Evolutionary conservation across 2,113 vertebrate genomes (phyloP), one percentile per base, ranked within the genome.

Genomic region (Vimba vimba): DNA sequence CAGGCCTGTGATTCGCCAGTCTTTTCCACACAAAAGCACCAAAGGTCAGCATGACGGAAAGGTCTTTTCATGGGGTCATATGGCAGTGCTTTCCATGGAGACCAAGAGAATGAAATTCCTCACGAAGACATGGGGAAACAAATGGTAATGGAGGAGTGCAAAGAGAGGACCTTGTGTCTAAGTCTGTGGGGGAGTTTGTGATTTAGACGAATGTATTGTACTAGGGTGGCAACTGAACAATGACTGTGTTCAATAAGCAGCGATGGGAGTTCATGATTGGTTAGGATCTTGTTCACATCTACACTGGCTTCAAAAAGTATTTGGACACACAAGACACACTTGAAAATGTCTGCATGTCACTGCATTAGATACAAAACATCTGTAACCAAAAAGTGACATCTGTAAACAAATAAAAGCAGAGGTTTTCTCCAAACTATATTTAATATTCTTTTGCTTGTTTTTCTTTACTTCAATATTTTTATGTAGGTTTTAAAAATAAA

Each of bases 21-120:
- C 85, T 30, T 57, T 50, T 69, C 74, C 17, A 23, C 85, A 78
- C 52, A 71, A 75, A 27, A 23, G 43, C 30, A 59, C 82, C 50
- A 36, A 78, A 85, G 75, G 75, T 86, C 83, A 81, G 62, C 21
- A 12, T 57, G 36, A n/a, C 30, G 79, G 62, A 83, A 85, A 77
- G 47, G 66, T 39, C 76, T 62, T 82, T 78, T 84, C 74, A 79
- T 7, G 33, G 6, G 79, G 76, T 85, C 80, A 79, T 23, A 83
- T 45, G 81, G 79, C 64, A 57, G 21, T 12, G 13, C 17, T 87
- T 39, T 10, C 84, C 55, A 55, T 75, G 59, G 23, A 55, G 30
- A 79, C 78, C 4, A 4, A 79, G 17, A 68, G 50, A 74, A 55
- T 33, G 21, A 52, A 25, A 80, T 47, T 73, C 80, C 80, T 77